Conservation (phyloP, 2,888 invertebrate species). For the Myopa testacea region DNA sequence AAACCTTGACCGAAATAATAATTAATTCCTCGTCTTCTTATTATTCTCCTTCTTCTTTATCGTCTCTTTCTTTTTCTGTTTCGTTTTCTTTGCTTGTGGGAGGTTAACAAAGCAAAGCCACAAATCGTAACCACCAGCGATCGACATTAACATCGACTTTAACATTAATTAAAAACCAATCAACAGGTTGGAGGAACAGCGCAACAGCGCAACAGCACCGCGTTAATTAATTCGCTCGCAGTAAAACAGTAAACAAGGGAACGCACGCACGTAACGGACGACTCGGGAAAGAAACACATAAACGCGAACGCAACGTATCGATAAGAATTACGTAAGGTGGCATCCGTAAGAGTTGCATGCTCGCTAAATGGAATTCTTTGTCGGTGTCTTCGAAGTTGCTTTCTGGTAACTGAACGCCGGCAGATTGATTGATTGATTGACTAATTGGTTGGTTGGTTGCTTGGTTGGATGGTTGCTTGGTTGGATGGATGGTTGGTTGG, state of each 20-base stretch:
- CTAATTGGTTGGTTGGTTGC: background rate
- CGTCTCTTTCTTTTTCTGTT: background rate
- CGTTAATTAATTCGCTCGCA: conserved; percentile 14
- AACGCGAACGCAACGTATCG: background rate
- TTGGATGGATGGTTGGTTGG: background rate
- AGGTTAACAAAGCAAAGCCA: too few relatives aligned
- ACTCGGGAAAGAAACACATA: background rate
- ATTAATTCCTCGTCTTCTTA: background rate
- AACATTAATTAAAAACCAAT: conserved; percentile 1
- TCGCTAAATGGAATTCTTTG: conserved; percentile 20
- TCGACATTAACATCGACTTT: background rate
- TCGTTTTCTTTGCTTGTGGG: too few relatives aligned
- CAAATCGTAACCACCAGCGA: background rate
- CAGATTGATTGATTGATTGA: conserved; percentile 19
- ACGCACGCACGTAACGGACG: background rate
- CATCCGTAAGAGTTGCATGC: background rate
- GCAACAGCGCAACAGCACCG: background rate
- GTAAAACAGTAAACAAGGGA: background rate
- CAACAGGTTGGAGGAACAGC: background rate
- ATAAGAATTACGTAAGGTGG: conserved; percentile 3
- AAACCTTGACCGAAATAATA: too few relatives aligned
- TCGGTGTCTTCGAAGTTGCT: conserved; percentile 1
- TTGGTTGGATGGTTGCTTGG: background rate
- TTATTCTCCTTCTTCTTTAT: background rate
- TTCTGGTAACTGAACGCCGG: background rate